phyloP scores from a whole-genome alignment of 2,113 vertebrate species.

The Sander vitreus region DNA sequence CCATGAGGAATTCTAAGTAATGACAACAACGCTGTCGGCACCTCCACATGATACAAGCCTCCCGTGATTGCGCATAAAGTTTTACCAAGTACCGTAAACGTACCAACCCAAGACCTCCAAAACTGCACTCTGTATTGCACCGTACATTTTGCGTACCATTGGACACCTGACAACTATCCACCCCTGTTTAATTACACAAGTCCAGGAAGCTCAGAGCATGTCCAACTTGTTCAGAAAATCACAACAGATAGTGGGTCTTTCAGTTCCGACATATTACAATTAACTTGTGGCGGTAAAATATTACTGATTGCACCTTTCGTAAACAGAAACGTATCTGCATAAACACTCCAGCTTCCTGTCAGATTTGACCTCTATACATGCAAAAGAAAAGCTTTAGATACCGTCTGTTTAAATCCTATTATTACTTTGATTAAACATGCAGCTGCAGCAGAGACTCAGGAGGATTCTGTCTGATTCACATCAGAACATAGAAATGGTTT shows the following conservation, averaged over 20 bases:
- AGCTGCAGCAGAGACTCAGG: neutral
- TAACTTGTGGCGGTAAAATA: neutral
- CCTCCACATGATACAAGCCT: too few species aligned
- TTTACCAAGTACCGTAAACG: neutral
- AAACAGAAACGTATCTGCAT: neutral
- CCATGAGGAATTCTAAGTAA: too few species aligned
- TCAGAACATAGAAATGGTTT: too few species aligned
- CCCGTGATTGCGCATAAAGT: too few species aligned
- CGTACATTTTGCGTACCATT: neutral
- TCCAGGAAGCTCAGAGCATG: too few species aligned
- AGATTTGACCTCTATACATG: neutral
- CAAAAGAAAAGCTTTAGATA: neutral
- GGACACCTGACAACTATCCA: neutral
- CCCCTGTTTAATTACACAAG: too few species aligned
- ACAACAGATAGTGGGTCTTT: neutral
- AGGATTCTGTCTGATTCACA: too few species aligned
- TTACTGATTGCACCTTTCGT: constrained; percentile 33
- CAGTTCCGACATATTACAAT: neutral
- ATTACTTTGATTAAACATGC: neutral
- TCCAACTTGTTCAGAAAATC: too few species aligned
- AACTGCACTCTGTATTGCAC: neutral
- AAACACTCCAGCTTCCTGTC: neutral
- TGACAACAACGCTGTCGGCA: too few species aligned
- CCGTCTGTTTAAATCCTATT: neutral
- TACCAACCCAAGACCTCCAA: neutral